A percentile compares a stretch with the other conserved stretches of the same genome.
Evolutionary conservation across 2,113 vertebrate species (phyloP).

Genomic region (Archocentrus centrarchus): DNA sequence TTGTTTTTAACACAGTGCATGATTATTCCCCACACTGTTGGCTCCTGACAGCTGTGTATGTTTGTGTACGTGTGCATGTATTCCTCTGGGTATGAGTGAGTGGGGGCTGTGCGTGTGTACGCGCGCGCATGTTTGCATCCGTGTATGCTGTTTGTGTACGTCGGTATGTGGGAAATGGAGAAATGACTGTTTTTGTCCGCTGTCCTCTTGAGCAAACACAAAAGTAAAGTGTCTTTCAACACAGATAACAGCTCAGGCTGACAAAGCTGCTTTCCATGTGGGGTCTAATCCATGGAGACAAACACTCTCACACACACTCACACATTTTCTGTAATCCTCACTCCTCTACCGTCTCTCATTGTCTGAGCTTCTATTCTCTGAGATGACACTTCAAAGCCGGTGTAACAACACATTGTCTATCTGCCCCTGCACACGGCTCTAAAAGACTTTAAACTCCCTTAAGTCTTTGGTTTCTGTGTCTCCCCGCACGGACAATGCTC

Average conservation of each 20-base stretch:
- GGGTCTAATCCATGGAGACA: conserved; percentile 74
- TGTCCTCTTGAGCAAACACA: conserved; percentile 61
- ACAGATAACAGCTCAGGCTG: conserved; percentile 69
- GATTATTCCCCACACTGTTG: conserved; percentile 65
- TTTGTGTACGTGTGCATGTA: conserved; percentile 12
- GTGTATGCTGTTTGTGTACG: conserved; percentile 39
- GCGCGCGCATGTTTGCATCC: neutral
- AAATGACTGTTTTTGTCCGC: conserved; percentile 55
- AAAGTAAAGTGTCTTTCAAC: conserved; percentile 68
- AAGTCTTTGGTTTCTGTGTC: conserved; percentile 64
- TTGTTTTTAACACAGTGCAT: conserved; percentile 73
- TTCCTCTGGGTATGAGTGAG: conserved; percentile 32
- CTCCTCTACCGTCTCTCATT: conserved; percentile 67
- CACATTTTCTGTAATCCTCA: conserved; percentile 73
- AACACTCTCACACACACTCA: conserved; percentile 65
- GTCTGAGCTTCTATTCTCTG: conserved; percentile 74
- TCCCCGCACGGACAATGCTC: conserved; percentile 53
- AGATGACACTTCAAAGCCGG: conserved; percentile 77
- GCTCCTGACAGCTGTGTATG: conserved; percentile 49
- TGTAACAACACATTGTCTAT: conserved; percentile 72
- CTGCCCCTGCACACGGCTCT: conserved; percentile 66
- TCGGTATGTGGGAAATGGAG: conserved; percentile 37
- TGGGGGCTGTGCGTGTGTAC: conserved; percentile 12
- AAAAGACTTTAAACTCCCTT: conserved; percentile 71
- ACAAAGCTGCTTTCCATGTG: conserved; percentile 73